Conservation (phyloP, 1,140 invertebrate genomes). For the Berghia stephanieae region DNA sequence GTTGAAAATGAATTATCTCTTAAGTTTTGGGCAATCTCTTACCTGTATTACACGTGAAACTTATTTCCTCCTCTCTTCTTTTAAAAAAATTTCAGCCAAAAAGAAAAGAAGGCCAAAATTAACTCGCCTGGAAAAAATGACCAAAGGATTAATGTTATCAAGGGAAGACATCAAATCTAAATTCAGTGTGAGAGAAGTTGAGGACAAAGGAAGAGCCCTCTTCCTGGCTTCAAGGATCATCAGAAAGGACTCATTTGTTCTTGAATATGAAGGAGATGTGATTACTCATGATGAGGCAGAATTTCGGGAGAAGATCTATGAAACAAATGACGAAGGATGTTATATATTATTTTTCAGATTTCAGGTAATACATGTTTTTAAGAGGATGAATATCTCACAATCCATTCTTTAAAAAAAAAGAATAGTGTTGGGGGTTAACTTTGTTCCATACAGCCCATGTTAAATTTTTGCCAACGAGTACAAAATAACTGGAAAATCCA, state of each 20-base stretch:
- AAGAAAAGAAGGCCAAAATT: slow-evolving; percentile 14
- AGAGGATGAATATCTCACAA: too few species aligned
- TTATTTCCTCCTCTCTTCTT: neutral
- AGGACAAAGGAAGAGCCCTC: slow-evolving; percentile 24
- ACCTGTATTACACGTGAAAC: too few species aligned
- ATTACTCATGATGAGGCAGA: slow-evolving; percentile 5
- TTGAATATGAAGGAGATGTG: slow-evolving; percentile 29
- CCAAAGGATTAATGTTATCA: neutral
- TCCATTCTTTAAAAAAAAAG: too few species aligned
- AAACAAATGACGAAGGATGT: slow-evolving; percentile 26
- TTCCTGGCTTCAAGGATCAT: neutral
- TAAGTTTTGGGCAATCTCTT: too few species aligned
- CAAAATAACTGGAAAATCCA: too few species aligned
- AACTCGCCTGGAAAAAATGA: slow-evolving; percentile 13
- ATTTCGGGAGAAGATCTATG: slow-evolving; percentile 12
- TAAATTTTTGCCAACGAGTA: too few species aligned
- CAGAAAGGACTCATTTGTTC: slow-evolving; percentile 23
- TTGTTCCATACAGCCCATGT: too few species aligned
- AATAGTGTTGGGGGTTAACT: too few species aligned
- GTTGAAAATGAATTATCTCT: too few species aligned
- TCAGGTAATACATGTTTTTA: too few species aligned
- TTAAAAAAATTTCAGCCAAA: neutral
- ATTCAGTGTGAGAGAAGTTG: slow-evolving; percentile 13
- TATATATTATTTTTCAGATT: slow-evolving; percentile 26
- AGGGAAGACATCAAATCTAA: neutral